Evolutionary conservation across 2,888 invertebrate species (phyloP), one percentile per base, ranked within the genome.

Genomic region (Notodonta dromedarius): DNA sequence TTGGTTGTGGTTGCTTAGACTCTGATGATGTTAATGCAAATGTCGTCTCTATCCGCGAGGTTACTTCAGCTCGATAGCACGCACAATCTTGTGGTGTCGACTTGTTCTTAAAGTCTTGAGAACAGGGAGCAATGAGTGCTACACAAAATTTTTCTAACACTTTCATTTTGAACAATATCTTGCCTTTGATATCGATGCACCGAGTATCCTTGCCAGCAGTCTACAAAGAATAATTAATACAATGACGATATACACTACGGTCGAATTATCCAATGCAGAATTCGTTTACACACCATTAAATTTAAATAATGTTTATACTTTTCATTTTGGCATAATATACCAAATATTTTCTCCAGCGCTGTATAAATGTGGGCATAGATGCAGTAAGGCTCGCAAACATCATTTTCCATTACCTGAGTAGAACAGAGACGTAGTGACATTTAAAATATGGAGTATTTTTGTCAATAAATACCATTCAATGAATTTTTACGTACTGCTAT

Each of bases 341-440:
- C 89, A 78, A 89, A 91, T 78, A 93, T 93, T 80, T 91, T 91
- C 70, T 88, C 93, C 57, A 93, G 69, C n/a, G 91, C 91, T 24
- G 93, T 93, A 63, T 89, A 90, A 63, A 93, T 91, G 64, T 92
- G 87, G 12, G 92, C 93, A 72, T 93, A 93, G 56, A 93, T 83
- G 56, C 88, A 91, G 67, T 91, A 93, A 1, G 93, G 93, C 70
- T 93, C 93, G 64, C 90, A 91, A 6, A 91, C 80, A 72, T 93
- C 93, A 62, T 88, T 93, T 76, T 93, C 93, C 86, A 93, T 82
- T 2, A 91, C 90, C 93, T 93, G 72, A 52, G 70, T 77, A 32
- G 59, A 54, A 24, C 5, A 46, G n/a, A 46, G 11, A 46, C 13
- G 13, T 5, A 46, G 42, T 42, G 11, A 42, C 42, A 3, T 42